Base-by-base conservation (phyloP, 2,113 vertebrate genomes). In the Charadrius vociferus region DNA sequence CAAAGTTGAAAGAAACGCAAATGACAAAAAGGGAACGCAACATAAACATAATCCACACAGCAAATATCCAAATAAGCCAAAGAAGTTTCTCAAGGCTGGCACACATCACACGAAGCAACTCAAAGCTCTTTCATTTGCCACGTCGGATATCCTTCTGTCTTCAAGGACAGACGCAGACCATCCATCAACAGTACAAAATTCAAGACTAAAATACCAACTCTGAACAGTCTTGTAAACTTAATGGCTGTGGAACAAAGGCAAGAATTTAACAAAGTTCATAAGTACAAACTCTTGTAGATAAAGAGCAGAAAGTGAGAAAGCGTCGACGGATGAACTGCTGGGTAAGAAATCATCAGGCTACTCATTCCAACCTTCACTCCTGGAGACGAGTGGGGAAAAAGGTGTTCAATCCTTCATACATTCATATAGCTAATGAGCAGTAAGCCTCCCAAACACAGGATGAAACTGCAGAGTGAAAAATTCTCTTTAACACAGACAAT, bases 251-350 rank as follows among this genome's bases (percentile, higher is more conserved):
- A 61, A 85, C 13, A 85, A 84, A 93, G 20, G n/a, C 29, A 59
- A 24, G 39, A n/a, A 75, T 14, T 81, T 45, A 47, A 83, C 7
- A 19, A 37, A 71, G 65, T 27, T 41, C 30, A 4, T 22, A 24
- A 26, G 39, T 11, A 88, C 39, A 55, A 89, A 65, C 23, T 66
- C 52, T 18, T 41, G 59, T 10, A 61, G 30, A 36, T 1, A 56
- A 86, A 75, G 17, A 72, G 43, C 18, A 72, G 30, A 41, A 82
- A 73, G 68, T 10, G 19, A 87, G 47, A 41, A 73, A 71, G 32
- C 1, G 3, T 53, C 58, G 87, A 4, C 0, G 0, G 78, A 29
- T 29, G 12, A 94, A 36, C 26, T 7, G 59, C 11, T 37, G 32
- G 29, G 36, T 36, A 56, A 75, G 43, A 75, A 84, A 70, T 14